Conservation (phyloP, 2,113 vertebrate species). For the Aleadryas rufinucha region DNA sequence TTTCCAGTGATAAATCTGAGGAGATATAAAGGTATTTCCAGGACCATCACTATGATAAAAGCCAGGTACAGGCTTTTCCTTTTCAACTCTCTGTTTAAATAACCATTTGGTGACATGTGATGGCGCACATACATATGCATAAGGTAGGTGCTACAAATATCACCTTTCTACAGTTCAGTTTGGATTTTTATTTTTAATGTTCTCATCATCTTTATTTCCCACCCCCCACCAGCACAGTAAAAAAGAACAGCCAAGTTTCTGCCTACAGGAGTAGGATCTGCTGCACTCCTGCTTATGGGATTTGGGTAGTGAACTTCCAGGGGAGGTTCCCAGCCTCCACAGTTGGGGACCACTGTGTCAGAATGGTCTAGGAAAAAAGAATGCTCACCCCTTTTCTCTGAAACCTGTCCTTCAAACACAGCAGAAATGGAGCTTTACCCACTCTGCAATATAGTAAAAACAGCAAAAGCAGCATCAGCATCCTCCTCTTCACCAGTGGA, state of each 20-base stretch:
- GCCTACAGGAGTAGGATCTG: background rate
- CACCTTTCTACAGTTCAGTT: background rate
- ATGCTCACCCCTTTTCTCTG: background rate
- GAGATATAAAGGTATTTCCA: conserved; percentile 72
- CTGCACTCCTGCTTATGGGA: background rate
- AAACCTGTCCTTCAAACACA: background rate
- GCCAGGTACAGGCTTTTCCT: conserved; percentile 78
- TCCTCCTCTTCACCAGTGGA: background rate
- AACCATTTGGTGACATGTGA: conserved; percentile 75
- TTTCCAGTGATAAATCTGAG: background rate
- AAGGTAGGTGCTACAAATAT: background rate
- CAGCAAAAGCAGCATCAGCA: background rate
- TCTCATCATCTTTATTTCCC: background rate
- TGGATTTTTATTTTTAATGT: background rate
- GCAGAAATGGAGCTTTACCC: background rate
- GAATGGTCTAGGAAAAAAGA: background rate
- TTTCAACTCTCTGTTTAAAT: conserved; percentile 82
- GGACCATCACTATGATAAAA: conserved; percentile 84
- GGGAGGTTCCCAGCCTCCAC: background rate
- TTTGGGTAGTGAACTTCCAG: background rate
- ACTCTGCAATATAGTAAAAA: background rate
- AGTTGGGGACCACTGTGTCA: background rate
- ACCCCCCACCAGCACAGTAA: background rate
- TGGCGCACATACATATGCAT: background rate
- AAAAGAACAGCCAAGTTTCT: background rate